Conservation (phyloP, 2,797 vertebrate genomes). For the Coregonus suidteri region DNA sequence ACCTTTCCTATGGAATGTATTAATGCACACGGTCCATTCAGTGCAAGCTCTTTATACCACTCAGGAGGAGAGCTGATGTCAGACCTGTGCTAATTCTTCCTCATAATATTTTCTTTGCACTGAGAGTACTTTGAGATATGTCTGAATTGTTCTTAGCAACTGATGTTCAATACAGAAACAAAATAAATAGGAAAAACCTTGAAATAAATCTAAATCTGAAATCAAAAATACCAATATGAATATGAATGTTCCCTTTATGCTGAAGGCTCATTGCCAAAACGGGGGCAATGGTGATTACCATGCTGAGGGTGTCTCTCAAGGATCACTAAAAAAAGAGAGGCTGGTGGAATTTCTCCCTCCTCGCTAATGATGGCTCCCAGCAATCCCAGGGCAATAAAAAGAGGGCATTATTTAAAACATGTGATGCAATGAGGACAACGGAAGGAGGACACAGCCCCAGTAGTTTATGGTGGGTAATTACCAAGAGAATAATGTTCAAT, state of each 20-base stretch:
- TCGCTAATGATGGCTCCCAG: neutral
- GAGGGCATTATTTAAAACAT: neutral
- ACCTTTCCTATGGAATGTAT: constrained; percentile 20
- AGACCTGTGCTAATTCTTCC: neutral
- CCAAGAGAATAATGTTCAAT: constrained; percentile 5
- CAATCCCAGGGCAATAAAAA: neutral
- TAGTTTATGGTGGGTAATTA: neutral
- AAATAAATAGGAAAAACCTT: neutral
- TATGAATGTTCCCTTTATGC: neutral
- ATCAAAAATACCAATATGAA: neutral
- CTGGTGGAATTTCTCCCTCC: neutral
- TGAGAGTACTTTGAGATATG: neutral
- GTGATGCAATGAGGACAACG: constrained; percentile 6
- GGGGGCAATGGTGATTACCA: neutral
- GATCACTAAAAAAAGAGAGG: neutral
- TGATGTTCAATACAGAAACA: neutral
- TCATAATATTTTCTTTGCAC: neutral
- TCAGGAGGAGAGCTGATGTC: neutral
- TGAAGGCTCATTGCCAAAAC: neutral
- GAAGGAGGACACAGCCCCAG: neutral
- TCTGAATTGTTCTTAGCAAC: neutral
- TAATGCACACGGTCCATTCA: constrained; percentile 1
- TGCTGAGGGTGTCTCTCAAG: neutral
- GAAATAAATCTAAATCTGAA: neutral
- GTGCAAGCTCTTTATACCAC: neutral